A percentile compares a stretch with the other conserved stretches of the same genome.
Conservation (phyloP, 2,888 invertebrate genomes). For the Drosophila pseudotalamancana region DNA sequence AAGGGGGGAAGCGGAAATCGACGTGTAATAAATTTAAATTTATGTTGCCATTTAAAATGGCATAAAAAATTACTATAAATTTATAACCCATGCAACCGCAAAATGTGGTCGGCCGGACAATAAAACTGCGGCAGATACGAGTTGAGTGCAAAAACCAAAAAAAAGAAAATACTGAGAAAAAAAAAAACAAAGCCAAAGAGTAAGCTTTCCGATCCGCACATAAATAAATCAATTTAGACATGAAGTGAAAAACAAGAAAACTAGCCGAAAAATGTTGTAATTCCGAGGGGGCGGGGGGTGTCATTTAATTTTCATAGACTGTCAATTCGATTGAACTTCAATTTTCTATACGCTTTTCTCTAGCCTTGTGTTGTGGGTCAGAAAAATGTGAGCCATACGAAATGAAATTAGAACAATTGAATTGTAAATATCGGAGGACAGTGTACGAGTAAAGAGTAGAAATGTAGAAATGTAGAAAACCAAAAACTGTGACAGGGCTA, state of each 20-base stretch:
- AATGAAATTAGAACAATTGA: conserved; percentile 78
- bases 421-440: conserved; percentile 69
- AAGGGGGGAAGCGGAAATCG: conserved; percentile 58
- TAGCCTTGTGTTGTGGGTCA: conserved; percentile 12
- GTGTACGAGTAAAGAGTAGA: conserved; percentile 33
- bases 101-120: conserved; percentile 68
- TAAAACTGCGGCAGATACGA: conserved; percentile 53
- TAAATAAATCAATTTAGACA: conserved; percentile 73
- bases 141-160: conserved; percentile 14
- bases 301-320: conserved; percentile 68
- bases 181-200: too few species aligned
- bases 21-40: conserved; percentile 74
- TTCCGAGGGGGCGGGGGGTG: conserved; percentile 12
- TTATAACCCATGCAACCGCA: conserved; percentile 66
- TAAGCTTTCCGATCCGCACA: conserved; percentile 27
- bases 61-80: conserved; percentile 73
- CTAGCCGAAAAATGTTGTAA: conserved; percentile 39
- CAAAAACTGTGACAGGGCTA: conserved; percentile 16
- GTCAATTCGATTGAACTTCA: conserved; percentile 73
- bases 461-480: background rate
- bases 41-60: conserved; percentile 71
- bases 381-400: conserved; percentile 41
- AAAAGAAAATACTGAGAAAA: background rate
- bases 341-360: conserved; percentile 16
- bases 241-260: conserved; percentile 42